Base-by-base conservation (phyloP, 2,888 invertebrate species). In the Chymomyza amoena region DNA sequence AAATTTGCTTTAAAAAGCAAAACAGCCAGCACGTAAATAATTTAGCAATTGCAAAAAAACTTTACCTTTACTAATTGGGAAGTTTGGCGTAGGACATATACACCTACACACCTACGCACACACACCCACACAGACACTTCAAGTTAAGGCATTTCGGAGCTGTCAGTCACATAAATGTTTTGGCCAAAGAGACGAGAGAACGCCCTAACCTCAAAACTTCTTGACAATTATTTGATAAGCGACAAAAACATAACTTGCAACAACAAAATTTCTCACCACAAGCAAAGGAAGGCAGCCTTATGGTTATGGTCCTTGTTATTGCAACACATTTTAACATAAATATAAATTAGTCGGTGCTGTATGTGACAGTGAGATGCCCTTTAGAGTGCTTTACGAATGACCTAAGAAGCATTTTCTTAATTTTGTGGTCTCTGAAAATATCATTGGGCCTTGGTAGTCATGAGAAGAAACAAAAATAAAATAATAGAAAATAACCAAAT, bases 181-280 rank as follows among this genome's bases (percentile, higher is more conserved):
- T 9, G 25, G 25, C 13, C 6, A 18, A 25, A 25, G 39, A 45
- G 13, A 45, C 39, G 13, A 13, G 39, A 10, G 13, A 45, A 45
- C 39, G 39, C 28, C 63, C 70, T 56, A 66, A 71, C 57, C 66
- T 7, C 72, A 72, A 39, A 74, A 67, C 70, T 62, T 70, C 16
- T 39, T 66, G 45, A 76, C 73, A 73, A 68, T 76, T 56, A 68
- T 76, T 76, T 68, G 77, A 76, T 70, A 73, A 52, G 45, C 66
- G 69, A 61, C 69, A 28, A 59, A 39, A 28, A 56, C 61, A 10
- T 18, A 45, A 13, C 28, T 32, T 25, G 16, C 39, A 45, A 28
- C 4, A 32, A 15, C 39, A 13, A 45, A 45, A 13, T 45, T 45
- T 0, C 3, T 1, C 4, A 45, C 10, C 10, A 45, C 39, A 45